Conservation (phyloP, 2,797 vertebrate species). For the Schizothorax lantsangensis region DNA sequence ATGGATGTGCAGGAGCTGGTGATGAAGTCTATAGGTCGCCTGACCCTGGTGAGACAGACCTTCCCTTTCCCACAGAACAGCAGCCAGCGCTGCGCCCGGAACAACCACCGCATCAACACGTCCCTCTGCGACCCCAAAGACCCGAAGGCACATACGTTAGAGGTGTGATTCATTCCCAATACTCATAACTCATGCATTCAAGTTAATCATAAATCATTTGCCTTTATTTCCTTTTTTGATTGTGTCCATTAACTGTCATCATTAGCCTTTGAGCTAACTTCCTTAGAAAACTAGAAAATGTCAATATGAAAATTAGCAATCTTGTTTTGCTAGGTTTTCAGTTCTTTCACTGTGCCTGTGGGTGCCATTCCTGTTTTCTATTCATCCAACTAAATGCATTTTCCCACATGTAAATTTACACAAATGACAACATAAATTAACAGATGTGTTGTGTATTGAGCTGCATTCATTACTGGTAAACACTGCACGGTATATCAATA, state of each 20-base stretch:
- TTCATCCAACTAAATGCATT: slow-evolving; percentile 14
- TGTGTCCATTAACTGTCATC: slow-evolving; percentile 36
- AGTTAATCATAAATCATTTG: slow-evolving; percentile 26
- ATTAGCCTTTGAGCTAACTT: slow-evolving; percentile 48
- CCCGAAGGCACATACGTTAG: slow-evolving; percentile 90
- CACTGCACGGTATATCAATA: background rate
- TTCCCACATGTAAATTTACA: background rate
- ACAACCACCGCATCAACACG: slow-evolving; percentile 96
- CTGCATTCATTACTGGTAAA: background rate
- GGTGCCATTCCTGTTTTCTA: slow-evolving; percentile 10
- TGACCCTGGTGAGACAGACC: slow-evolving; percentile 94
- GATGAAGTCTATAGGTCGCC: slow-evolving; percentile 94
- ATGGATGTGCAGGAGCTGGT: slow-evolving; percentile 94
- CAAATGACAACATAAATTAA: background rate
- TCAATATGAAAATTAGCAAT: slow-evolving; percentile 11
- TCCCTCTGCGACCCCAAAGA: slow-evolving; percentile 96
- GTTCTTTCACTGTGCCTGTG: slow-evolving; percentile 12
- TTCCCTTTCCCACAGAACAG: slow-evolving; percentile 95
- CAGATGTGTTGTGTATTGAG: slow-evolving; percentile 8
- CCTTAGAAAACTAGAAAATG: slow-evolving; percentile 5
- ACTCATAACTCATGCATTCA: slow-evolving; percentile 17
- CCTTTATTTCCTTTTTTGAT: slow-evolving; percentile 17
- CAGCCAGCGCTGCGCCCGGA: slow-evolving; percentile 94
- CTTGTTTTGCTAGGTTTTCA: slow-evolving; percentile 20
- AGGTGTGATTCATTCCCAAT: slow-evolving; percentile 79